Base-by-base conservation (phyloP, 1,140 invertebrate genomes). In the Drosophila hydei region DNA sequence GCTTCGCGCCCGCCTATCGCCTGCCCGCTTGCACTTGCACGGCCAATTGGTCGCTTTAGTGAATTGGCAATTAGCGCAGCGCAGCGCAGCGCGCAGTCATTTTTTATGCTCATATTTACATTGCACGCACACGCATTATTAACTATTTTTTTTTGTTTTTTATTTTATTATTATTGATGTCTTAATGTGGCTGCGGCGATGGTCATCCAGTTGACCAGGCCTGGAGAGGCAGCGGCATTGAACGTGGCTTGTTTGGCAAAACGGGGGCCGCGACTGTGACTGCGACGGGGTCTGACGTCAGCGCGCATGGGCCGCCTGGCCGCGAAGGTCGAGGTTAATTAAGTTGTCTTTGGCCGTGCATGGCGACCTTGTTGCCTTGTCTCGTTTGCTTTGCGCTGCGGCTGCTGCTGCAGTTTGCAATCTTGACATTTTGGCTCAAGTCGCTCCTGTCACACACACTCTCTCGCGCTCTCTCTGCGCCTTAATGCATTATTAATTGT, bases 261-360 rank as follows among this genome's bases (percentile, higher is more conserved):
- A 33, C 9, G 30, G 30, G 9, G 9, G 30, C 30, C n/a, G 61
- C 16, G 52, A 27, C 25, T n/a, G 43, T 21, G 45, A 21, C 45
- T 25, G 27, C 33, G 60, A 54, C 36, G 47, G 36, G n/a, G 42
- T 40, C 74, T 88, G 83, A 88, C 83, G 83, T 88, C 83, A 88
- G 54, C 78, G 33, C 21, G 30, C 65, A 51, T 42, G 59, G 63
- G 72, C 60, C 64, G 61, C 40, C 62, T 67, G 77, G 67, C 75
- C 38, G 67, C 75, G 87, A 90, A 90, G 87, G 87, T 90, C 87
- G 87, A 90, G 87, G 87, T 90, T 90, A 89, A 90, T 90, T 90
- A 85, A 90, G 80, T 83, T 90, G 85, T 90, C 87, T 88, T 88
- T 77, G 71, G 56, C 69, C 75, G 68, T 68, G 72, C 58, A 54